Evolutionary conservation across 2,797 vertebrate species (phyloP), one percentile per base, ranked within the genome.

Genomic region (Poecilia picta): DNA sequence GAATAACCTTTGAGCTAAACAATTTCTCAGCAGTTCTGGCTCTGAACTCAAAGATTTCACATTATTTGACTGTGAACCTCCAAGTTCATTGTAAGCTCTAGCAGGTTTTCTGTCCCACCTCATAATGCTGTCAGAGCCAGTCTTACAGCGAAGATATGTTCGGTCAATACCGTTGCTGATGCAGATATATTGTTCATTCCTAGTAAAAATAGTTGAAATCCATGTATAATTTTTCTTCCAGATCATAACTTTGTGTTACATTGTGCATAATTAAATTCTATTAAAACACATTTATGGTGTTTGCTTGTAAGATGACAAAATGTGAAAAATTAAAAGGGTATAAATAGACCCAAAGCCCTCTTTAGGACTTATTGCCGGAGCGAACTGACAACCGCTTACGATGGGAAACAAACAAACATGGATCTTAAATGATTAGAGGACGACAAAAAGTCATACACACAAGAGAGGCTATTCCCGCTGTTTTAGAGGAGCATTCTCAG

Each of bases 351-450:
- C 0, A 0, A 39, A 25, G 64, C 64, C 23, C 39, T 41, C 10
- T 6, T 13, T n/a, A 41, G 41, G 25, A 25, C 33, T 25, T 68
- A 25, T n/a, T 68, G 16, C 20, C 3, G 3, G 31, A 4, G 33
- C 23, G 7, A 13, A 23, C 10, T 43, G 36, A 41, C 13, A 28
- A 43, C 64, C 49, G 51, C 47, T 57, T 57, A 47, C 33, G 85
- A 68, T 16, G 20, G 51, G 8, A 76, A 71, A 66, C 76, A 31
- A 8, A 64, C 75, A n/a, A 2, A 70, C 43, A 83, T 47, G 80
- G 82, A 83, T 91, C 83, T 87, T 87, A 86, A 87, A 94, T 93
- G 88, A 94, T 91, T 91, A 93, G 92, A 95, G 93, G 93, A 93
- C 90, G 39, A 89, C 89, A 86, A 93, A 87, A 90, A 92, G 92